Percentiles rank a stretch among this genome's conserved stretches.
Conservation (phyloP, 37 sponge, comb jelly and placozoan species). For the Bolinopsis microptera region DNA sequence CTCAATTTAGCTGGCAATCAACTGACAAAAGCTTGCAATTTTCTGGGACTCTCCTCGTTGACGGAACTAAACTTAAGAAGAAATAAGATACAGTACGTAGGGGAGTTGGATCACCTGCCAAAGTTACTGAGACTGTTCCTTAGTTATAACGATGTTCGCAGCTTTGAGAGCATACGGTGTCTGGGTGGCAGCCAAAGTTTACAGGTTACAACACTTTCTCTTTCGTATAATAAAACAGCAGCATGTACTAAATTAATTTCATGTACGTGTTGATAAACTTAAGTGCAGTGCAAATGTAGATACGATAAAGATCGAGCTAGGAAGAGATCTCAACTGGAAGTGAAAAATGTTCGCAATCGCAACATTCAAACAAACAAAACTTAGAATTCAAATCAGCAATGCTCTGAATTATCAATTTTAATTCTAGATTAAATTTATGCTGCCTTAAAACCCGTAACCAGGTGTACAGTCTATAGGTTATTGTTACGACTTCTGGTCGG, state of each 20-base stretch:
- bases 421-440: no score
- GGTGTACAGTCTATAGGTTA: no score
- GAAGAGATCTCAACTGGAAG: no score
- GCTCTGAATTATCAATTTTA: no score
- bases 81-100: slow-evolving; percentile 81
- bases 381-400: no score
- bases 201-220: slow-evolving; percentile 16
- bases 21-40: slow-evolving; percentile 71
- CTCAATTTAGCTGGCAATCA: slow-evolving; percentile 95
- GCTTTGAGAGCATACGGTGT: slow-evolving; percentile 63
- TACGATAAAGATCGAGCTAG: no score
- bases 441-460: no score
- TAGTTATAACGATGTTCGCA: slow-evolving; percentile 75
- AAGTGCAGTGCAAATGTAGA: no score
- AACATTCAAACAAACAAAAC: no score
- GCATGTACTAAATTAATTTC: background rate
- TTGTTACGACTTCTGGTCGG: no score
- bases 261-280: background rate
- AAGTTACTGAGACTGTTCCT: slow-evolving; percentile 86
- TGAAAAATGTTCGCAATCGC: no score
- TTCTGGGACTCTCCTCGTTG: slow-evolving; percentile 76
- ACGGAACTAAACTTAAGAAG: slow-evolving; percentile 89
- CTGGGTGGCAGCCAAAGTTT: slow-evolving; percentile 53
- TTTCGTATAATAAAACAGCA: background rate
- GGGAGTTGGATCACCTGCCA: slow-evolving; percentile 81